Base-by-base conservation (phyloP, 2,113 vertebrate genomes). In the Zingel zingel region DNA sequence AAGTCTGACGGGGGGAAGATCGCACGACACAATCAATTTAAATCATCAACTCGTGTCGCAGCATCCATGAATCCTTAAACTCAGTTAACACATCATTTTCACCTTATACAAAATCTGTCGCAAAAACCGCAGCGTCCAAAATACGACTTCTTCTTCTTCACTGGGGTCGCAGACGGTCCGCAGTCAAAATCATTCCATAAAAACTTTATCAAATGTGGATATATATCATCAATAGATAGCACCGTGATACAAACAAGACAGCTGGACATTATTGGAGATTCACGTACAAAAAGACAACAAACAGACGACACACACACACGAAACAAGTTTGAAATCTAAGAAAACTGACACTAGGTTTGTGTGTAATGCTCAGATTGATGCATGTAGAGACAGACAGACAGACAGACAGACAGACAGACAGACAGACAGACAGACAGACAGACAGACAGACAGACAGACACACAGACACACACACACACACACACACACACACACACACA, bases 181-280 rank as follows among this genome's bases (percentile, higher is more conserved):
- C 30, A 5, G 30, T 95, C 70, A 90, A 95, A 96, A 95, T 95
- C 95, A 92, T 8, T 95, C 95, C 93, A 91, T 96, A 94, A 96
- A 96, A 97, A 95, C 93, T 94, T 95, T 96, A 96, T 96, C 95
- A 97, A 97, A 89, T 43, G 48, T 67, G 57, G 30, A 33, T 59
- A 96, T 95, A 93, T 96, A 95, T 77, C 48, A 50, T 68, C 62
- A 12, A 97, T 95, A 95, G 95, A 95, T 96, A 97, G 97, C 97
- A 97, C 97, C 97, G 95, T 12, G 62, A 79, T 96, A 97, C 95
- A 96, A 96, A 96, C 89, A 94, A 94, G 86, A 92, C 59, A 45
- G n/a, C 10, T 2, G 9, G 21, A 86, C 53, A 16, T 59, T 65
- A n/a, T 62, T 1, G 19, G 19, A 70, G 45, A 51, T n/a, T 72